A percentile compares a stretch with the other conserved stretches of the same genome.
Evolutionary conservation across 2,797 vertebrate species (phyloP).

Genomic region (Vireo griseus): DNA sequence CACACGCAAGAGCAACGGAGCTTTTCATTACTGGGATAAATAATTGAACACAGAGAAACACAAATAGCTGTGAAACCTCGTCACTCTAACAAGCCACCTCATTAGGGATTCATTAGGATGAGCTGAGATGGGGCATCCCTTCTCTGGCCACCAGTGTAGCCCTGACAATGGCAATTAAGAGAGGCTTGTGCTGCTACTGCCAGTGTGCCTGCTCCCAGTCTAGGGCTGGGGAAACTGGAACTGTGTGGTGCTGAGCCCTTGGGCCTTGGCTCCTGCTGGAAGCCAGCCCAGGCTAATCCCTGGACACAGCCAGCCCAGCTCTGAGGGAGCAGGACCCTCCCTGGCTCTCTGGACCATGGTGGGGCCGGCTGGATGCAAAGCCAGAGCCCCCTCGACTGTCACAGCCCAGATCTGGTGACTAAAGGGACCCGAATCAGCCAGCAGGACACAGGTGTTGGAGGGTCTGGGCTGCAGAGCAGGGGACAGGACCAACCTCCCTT

Average conservation of each 20-base stretch:
- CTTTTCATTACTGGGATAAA: not conserved
- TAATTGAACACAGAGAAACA: conserved; percentile 43
- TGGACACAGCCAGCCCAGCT: not conserved
- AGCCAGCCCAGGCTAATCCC: not conserved
- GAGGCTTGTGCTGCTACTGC: not conserved
- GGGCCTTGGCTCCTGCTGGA: not conserved
- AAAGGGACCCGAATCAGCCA: rapidly evolving
- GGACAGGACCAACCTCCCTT: conserved; percentile 77
- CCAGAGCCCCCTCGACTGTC: rapidly evolving
- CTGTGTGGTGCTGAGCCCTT: rapidly evolving
- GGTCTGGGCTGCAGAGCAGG: not conserved
- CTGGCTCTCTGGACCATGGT: rapidly evolving
- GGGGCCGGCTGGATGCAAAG: rapidly evolving
- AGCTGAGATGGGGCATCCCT: not conserved
- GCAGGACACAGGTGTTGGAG: rapidly evolving
- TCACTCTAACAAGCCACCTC: not conserved
- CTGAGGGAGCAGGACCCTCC: rapidly evolving
- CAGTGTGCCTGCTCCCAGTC: not conserved
- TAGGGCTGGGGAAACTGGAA: not conserved
- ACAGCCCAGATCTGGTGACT: not conserved
- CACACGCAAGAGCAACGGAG: not conserved
- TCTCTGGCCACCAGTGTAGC: not conserved
- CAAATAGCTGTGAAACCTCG: not conserved
- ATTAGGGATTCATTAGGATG: not conserved
- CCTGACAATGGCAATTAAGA: not conserved